phyloP scores from a whole-genome alignment of 2,113 vertebrate species.

The Menidia beryllina region DNA sequence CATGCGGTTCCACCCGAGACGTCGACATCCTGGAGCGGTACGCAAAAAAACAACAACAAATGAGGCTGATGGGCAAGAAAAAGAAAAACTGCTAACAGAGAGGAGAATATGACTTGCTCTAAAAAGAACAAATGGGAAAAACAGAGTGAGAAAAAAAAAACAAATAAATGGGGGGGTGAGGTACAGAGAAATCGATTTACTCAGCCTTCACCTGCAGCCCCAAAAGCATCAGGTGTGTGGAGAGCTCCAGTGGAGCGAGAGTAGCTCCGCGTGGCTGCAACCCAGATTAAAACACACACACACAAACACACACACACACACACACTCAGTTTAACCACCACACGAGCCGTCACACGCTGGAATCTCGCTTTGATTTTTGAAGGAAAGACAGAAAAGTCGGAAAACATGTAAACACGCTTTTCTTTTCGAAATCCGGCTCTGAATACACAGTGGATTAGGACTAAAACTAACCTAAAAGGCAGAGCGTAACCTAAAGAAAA shows the following conservation, averaged over 20 bases:
- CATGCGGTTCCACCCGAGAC: constrained; percentile 76
- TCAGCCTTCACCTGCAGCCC: constrained; percentile 98
- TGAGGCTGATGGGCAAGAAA: constrained; percentile 44
- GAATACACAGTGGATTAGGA: background rate
- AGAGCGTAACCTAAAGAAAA: constrained; percentile 8
- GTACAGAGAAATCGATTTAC: constrained; percentile 78
- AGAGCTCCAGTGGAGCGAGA: constrained; percentile 99
- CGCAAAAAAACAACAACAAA: constrained; percentile 1
- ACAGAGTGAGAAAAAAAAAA: constrained; percentile 17
- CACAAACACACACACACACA: constrained; percentile 39
- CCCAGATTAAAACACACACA: constrained; percentile 81
- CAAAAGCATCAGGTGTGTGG: constrained; percentile 92
- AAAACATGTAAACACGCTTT: constrained; percentile 36
- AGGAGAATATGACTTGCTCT: constrained; percentile 31
- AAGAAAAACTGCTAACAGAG: constrained; percentile 34
- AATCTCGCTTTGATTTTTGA: constrained; percentile 16
- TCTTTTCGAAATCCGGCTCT: background rate
- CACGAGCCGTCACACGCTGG: constrained; percentile 19
- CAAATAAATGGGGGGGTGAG: constrained; percentile 50
- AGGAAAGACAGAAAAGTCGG: constrained; percentile 36
- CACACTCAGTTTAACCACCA: constrained; percentile 61
- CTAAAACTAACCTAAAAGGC: background rate
- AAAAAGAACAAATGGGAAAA: constrained; percentile 31
- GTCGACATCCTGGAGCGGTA: constrained; percentile 49
- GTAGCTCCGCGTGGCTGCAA: constrained; percentile 98